These are phyloP conservation scores for Myotis myotis DNA, from an alignment of 2,797 vertebrate species.

Conservation along the genomic window DNA sequence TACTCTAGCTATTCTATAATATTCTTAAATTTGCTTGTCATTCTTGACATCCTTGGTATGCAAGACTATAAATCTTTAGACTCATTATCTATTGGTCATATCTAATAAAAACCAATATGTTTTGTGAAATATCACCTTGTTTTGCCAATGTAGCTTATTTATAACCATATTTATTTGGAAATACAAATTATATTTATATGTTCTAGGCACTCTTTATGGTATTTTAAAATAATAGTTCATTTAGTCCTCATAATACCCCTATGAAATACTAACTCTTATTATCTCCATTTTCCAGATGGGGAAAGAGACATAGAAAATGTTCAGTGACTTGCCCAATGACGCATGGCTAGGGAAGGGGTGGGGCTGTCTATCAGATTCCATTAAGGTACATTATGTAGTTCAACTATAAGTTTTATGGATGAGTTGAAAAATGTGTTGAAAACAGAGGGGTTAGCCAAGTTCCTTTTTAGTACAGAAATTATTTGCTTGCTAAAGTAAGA, in stretches of 20 bases:
- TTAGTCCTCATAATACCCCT: not conserved
- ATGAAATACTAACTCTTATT: not conserved
- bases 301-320: not conserved
- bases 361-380: not conserved
- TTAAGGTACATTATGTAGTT: not conserved
- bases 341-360: not conserved
- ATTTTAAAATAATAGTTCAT: not conserved
- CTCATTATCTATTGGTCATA: not conserved
- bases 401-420: not conserved
- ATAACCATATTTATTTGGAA: not conserved
- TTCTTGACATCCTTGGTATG: not conserved
- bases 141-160: not conserved
- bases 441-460: not conserved
- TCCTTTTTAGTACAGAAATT: not conserved
- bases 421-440: slow-evolving; percentile 9
- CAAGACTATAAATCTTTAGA: slow-evolving; percentile 41
- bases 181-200: not conserved
- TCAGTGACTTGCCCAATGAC: not conserved
- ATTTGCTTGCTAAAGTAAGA: not conserved
- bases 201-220: not conserved
- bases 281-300: not conserved
- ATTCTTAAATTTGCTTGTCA: slow-evolving; percentile 59
- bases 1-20: slow-evolving; percentile 54
- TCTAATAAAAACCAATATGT: slow-evolving; percentile 53
- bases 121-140: not conserved